Evolutionary conservation across 2,797 vertebrate genomes (phyloP).

Genomic region (Lepus oiostolus): DNA sequence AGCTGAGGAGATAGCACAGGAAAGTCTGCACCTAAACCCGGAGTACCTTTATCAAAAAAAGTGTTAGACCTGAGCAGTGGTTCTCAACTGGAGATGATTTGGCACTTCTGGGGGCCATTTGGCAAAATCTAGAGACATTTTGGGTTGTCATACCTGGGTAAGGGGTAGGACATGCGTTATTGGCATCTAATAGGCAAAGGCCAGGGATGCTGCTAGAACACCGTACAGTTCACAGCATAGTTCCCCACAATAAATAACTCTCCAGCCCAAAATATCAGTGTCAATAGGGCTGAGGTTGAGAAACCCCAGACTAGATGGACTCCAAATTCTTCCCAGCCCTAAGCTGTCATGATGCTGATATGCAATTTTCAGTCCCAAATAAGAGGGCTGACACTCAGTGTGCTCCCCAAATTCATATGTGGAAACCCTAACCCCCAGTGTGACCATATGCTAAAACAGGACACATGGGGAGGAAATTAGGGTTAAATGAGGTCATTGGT

Average conservation of each 20-base stretch:
- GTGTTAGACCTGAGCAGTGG: not conserved
- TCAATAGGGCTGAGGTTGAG: not conserved
- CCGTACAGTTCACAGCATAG: not conserved
- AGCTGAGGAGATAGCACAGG: not conserved
- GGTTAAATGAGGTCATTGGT: not conserved
- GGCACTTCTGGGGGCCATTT: not conserved
- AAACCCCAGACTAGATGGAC: not conserved
- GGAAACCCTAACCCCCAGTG: no score
- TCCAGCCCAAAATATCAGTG: not conserved
- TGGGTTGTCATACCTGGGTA: not conserved
- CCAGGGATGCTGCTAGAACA: not conserved
- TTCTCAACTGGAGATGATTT: not conserved
- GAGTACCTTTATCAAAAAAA: not conserved
- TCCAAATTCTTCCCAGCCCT: not conserved
- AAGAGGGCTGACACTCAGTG: not conserved
- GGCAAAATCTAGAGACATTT: not conserved
- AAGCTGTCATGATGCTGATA: not conserved
- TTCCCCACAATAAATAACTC: not conserved
- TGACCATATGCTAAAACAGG: not conserved
- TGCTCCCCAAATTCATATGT: not conserved
- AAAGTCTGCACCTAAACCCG: not conserved
- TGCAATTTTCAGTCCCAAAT: not conserved
- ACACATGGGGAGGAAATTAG: not conserved
- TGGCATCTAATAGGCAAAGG: not conserved
- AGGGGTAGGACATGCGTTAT: rapidly evolving